These are phyloP conservation scores for Chlorops oryzae DNA, from an alignment of 1,140 invertebrate genomes.

Conservation along the genomic window DNA sequence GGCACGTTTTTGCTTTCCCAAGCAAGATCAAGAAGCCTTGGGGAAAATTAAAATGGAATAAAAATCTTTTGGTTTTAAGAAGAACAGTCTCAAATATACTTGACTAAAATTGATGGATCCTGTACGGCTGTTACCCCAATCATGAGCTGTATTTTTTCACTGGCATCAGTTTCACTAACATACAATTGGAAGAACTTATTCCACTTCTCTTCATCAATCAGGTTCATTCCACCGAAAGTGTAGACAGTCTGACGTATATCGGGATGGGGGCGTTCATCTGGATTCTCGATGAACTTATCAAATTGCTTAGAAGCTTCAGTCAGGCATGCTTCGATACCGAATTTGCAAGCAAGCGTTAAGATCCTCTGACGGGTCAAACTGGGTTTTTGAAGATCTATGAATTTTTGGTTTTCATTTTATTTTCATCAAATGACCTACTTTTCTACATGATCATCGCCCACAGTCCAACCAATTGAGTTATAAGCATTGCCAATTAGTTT, in stretches of 20 bases:
- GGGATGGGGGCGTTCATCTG: constrained; percentile 49
- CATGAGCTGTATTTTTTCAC: constrained; percentile 64
- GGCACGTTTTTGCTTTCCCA: constrained; percentile 67
- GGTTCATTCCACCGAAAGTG: constrained; percentile 54
- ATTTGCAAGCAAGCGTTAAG: constrained; percentile 52
- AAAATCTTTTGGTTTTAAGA: background rate
- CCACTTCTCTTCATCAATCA: constrained; percentile 57
- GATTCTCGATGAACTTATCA: constrained; percentile 49
- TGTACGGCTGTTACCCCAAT: constrained; percentile 58
- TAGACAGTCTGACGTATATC: constrained; percentile 62
- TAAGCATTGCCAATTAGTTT: constrained; percentile 49
- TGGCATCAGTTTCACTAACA: constrained; percentile 61
- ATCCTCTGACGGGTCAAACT: constrained; percentile 51
- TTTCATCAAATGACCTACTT: constrained; percentile 47
- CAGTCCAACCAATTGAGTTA: constrained; percentile 53
- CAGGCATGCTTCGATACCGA: constrained; percentile 52
- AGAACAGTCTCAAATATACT: constrained; percentile 9
- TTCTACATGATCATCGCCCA: constrained; percentile 49
- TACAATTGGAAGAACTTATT: constrained; percentile 64
- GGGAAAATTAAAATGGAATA: constrained; percentile 6
- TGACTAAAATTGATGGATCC: constrained; percentile 50
- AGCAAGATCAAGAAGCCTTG: constrained; percentile 59
- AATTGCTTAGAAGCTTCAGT: constrained; percentile 53
- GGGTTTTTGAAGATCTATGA: constrained; percentile 9
- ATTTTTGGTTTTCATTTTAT: background rate